These are phyloP conservation scores for Arrhopalites spinosus DNA, from an alignment of 2,888 invertebrate species.

Conservation along the genomic window DNA sequence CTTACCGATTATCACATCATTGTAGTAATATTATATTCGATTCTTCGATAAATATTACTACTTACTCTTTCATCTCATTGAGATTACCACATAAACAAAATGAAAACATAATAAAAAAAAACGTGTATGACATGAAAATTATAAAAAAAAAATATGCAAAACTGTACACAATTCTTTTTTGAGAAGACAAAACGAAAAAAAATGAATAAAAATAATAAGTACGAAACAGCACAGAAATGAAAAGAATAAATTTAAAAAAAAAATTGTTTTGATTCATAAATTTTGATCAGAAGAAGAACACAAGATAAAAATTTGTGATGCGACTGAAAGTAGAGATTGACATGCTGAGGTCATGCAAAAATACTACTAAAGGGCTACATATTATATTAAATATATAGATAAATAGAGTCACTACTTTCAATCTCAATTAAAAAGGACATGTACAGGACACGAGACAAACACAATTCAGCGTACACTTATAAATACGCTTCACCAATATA, in stretches of 20 bases:
- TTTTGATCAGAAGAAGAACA: neutral
- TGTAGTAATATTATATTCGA: too few relatives aligned
- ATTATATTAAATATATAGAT: neutral
- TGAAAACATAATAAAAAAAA: too few relatives aligned
- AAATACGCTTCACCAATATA: neutral
- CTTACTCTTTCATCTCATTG: too few relatives aligned
- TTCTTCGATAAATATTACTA: too few relatives aligned
- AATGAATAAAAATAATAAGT: neutral
- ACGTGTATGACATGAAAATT: too few relatives aligned
- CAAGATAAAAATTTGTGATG: neutral
- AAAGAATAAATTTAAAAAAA: neutral
- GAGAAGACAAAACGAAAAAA: neutral
- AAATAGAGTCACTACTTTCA: neutral
- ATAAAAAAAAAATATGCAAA: too few relatives aligned
- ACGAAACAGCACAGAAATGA: neutral
- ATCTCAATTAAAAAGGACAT: neutral
- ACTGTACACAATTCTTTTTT: neutral
- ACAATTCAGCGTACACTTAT: neutral
- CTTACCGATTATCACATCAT: too few relatives aligned
- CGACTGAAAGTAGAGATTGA: neutral
- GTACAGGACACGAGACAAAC: slow-evolving; percentile 2
- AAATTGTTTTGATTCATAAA: neutral
- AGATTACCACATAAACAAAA: too few relatives aligned
- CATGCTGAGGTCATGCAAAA: neutral
- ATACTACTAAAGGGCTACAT: neutral